A percentile compares a stretch with the other conserved stretches of the same genome.
Evolutionary conservation across 2,113 vertebrate genomes (phyloP).

Genomic region (Castor canadensis): DNA sequence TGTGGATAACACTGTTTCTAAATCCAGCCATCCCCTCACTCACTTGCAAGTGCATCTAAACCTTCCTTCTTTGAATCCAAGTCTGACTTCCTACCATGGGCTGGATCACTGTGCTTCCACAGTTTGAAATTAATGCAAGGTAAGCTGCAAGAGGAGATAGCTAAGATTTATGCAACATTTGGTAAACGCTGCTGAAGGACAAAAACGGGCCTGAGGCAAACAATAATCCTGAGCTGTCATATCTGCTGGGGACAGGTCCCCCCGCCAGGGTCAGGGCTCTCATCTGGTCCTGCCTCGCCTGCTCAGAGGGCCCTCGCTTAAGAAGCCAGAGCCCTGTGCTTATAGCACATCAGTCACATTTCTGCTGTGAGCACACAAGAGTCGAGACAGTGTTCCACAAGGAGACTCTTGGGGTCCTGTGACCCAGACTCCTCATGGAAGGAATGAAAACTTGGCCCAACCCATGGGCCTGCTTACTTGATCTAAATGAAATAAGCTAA

Average conservation of each 20-base stretch:
- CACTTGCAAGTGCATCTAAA: not conserved
- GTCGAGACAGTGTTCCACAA: not conserved
- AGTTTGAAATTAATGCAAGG: not conserved
- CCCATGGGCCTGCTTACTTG: not conserved
- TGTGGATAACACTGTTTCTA: not conserved
- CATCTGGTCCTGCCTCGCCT: not conserved
- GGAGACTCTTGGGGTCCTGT: rapidly evolving
- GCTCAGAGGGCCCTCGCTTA: not conserved
- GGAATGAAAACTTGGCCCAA: not conserved
- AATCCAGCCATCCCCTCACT: not conserved
- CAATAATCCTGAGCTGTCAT: not conserved
- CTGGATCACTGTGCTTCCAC: not conserved
- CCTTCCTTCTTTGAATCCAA: constrained; percentile 31
- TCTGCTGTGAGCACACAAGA: not conserved
- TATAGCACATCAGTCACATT: rapidly evolving
- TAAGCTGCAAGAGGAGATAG: not conserved
- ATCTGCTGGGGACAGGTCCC: not conserved
- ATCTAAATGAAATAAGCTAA: not conserved
- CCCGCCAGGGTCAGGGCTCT: not conserved
- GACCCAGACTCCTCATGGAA: not conserved
- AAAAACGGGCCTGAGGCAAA: constrained; percentile 24
- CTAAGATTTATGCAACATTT: not conserved
- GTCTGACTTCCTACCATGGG: not conserved
- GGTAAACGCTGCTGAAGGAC: constrained; percentile 2
- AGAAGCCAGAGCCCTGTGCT: not conserved